phyloP scores from a whole-genome alignment of 2,888 invertebrate species.

The Acronicta leporina region DNA sequence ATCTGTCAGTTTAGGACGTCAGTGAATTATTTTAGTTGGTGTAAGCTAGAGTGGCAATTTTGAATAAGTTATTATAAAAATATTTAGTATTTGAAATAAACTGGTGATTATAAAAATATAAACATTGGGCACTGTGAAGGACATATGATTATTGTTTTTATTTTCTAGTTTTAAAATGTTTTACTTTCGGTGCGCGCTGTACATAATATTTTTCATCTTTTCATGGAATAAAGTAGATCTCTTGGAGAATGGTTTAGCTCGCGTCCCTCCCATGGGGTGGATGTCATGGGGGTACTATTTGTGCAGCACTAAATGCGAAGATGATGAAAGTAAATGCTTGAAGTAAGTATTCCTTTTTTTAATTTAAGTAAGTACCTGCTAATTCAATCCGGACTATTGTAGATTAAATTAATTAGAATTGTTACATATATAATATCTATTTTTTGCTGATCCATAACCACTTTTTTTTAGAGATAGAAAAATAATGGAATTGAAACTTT shows the following conservation, averaged over 20 bases:
- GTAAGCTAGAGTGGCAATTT: constrained; percentile 37
- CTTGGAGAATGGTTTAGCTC: constrained; percentile 90
- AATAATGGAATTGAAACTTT: too few species aligned
- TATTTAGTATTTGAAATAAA: neutral
- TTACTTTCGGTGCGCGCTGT: constrained; percentile 26
- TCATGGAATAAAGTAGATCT: constrained; percentile 64
- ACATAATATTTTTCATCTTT: constrained; percentile 49
- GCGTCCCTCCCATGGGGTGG: constrained; percentile 93
- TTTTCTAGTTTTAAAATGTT: constrained; percentile 29
- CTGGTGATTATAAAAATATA: constrained; percentile 8
- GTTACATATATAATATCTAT: too few species aligned
- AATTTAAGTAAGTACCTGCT: too few species aligned
- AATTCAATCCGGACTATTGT: too few species aligned
- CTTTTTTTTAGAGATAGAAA: too few species aligned
- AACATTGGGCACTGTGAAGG: constrained; percentile 5
- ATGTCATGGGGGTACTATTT: constrained; percentile 92
- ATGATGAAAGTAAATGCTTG: constrained; percentile 90
- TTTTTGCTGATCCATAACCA: too few species aligned
- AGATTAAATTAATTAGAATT: too few species aligned
- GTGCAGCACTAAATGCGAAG: constrained; percentile 89
- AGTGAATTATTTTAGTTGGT: too few species aligned
- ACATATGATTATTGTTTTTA: neutral
- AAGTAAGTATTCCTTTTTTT: constrained; percentile 79
- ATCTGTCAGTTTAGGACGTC: too few species aligned
- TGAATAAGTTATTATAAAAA: constrained; percentile 10